phyloP scores from a whole-genome alignment of 2,113 vertebrate genomes.

The Osmerus mordax region DNA sequence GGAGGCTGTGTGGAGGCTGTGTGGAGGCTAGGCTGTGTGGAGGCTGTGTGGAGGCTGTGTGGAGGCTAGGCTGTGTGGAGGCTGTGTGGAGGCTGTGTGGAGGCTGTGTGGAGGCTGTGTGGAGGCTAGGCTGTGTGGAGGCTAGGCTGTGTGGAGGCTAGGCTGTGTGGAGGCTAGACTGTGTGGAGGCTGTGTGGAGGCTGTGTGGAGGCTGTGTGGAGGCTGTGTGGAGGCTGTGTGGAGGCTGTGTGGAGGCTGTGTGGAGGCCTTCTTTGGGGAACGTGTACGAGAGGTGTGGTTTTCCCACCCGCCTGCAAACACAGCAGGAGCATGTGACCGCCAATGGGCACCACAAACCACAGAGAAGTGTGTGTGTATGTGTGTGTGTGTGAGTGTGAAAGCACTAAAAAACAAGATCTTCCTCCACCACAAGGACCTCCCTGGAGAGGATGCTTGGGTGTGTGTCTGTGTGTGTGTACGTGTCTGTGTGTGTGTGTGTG shows the following conservation, averaged over 20 bases:
- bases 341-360: constrained; percentile 37
- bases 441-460: not conserved
- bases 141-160: too few relatives aligned
- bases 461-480: constrained; percentile 10
- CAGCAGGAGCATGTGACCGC: constrained; percentile 36
- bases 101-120: not conserved
- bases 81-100: too few relatives aligned
- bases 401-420: not conserved
- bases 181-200: too few relatives aligned
- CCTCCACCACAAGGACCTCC: not conserved
- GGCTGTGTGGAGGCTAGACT: too few relatives aligned
- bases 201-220: too few relatives aligned
- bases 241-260: too few relatives aligned
- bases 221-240: too few relatives aligned
- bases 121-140: not conserved
- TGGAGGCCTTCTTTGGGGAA: constrained; percentile 12
- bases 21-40: constrained; percentile 6
- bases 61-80: too few relatives aligned
- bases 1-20: not conserved
- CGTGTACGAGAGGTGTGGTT: constrained; percentile 32
- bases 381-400: constrained; percentile 12
- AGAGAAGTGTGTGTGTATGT: not conserved
- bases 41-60: not conserved
- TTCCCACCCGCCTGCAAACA: constrained; percentile 52
- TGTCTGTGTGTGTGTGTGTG: not conserved